Evolutionary conservation across 2,797 vertebrate species (phyloP).

Genomic region (Crotalus adamanteus): DNA sequence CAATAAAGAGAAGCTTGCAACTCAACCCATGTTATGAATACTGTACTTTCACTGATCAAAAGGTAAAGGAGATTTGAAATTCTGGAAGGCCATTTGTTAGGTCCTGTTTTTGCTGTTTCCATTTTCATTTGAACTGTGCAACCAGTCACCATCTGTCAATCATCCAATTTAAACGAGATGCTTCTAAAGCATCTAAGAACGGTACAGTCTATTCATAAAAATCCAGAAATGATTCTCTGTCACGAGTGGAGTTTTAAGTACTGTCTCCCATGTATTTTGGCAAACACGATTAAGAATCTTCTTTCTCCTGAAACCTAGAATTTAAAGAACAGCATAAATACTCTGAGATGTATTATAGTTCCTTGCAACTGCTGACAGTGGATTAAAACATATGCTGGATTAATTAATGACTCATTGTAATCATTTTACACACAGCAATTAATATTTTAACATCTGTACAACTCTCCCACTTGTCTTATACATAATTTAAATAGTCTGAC

Average conservation of each 20-base stretch:
- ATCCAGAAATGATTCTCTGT: background rate
- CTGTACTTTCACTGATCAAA: background rate
- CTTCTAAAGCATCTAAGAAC: background rate
- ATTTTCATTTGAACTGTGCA: background rate
- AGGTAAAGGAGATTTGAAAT: background rate
- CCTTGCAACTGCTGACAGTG: background rate
- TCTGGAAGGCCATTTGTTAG: background rate
- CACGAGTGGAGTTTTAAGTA: background rate
- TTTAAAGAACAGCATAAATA: slow-evolving; percentile 14
- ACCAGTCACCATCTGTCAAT: background rate
- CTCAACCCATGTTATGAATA: background rate
- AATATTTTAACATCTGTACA: background rate
- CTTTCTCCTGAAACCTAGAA: slow-evolving; percentile 85
- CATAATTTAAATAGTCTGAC: background rate
- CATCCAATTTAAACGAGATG: background rate
- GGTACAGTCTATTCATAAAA: background rate
- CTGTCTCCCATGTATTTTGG: too few species aligned
- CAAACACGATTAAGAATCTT: slow-evolving; percentile 78
- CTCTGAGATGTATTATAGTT: background rate
- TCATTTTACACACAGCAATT: background rate
- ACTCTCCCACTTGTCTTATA: background rate
- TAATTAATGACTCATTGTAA: background rate
- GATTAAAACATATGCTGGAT: background rate
- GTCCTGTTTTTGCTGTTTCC: background rate
- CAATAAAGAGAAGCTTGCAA: background rate